phyloP scores from a whole-genome alignment of 1,140 invertebrate genomes.

The Frieseomelitta varia region DNA sequence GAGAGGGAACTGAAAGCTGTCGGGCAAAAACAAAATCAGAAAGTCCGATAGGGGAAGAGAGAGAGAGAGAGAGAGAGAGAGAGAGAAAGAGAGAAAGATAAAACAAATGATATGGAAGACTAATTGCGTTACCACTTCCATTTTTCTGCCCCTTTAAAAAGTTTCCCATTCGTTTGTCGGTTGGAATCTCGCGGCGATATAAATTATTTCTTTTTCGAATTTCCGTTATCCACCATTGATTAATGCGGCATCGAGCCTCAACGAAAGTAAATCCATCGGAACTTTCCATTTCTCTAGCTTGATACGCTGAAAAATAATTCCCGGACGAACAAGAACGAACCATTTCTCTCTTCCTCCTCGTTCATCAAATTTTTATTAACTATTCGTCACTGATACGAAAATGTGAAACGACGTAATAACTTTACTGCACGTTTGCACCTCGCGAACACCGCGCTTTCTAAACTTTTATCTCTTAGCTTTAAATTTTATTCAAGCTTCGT shows the following conservation, averaged over 20 bases:
- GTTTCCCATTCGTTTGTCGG: neutral
- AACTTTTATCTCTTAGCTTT: no score
- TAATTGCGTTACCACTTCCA: conserved; percentile 7
- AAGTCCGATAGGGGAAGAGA: neutral
- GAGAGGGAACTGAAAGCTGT: neutral
- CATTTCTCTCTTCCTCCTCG: no score
- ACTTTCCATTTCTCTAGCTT: neutral
- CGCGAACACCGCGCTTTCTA: no score
- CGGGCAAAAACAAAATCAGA: neutral
- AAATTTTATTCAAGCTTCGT: neutral
- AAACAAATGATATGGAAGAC: conserved; percentile 18
- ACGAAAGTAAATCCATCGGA: neutral
- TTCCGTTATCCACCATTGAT: neutral
- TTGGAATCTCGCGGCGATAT: neutral
- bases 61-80: no score
- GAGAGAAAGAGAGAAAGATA: neutral
- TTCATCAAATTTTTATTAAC: neutral
- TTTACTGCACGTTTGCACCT: neutral
- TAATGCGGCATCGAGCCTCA: neutral
- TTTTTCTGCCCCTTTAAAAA: conserved; percentile 22
- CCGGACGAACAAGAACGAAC: no score
- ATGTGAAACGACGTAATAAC: neutral
- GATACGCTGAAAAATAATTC: no score
- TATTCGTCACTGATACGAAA: neutral
- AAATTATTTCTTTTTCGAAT: conserved; percentile 24